These are phyloP conservation scores for Lithophane socia DNA, from an alignment of 2,888 invertebrate genomes.

Conservation along the genomic window DNA sequence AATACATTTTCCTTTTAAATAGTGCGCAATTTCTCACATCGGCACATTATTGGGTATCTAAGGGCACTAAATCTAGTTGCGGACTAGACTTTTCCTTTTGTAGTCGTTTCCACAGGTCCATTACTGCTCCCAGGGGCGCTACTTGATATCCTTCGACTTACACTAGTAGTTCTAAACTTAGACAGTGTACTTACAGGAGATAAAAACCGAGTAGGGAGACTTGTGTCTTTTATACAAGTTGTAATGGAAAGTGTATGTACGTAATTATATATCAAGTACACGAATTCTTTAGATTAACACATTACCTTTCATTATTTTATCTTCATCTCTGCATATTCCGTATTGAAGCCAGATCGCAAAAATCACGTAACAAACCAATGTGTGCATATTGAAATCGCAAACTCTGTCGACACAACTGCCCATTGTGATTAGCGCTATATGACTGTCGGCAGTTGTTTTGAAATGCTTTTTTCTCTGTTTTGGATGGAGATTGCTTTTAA, in stretches of 20 bases:
- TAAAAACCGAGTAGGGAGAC: slow-evolving; percentile 63
- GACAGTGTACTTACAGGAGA: slow-evolving; percentile 66
- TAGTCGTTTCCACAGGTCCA: slow-evolving; percentile 82
- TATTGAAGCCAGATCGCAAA: slow-evolving; percentile 63
- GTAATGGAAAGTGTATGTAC: not conserved
- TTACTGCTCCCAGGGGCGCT: slow-evolving; percentile 82
- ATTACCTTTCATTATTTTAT: slow-evolving; percentile 86
- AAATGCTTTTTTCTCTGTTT: slow-evolving; percentile 55
- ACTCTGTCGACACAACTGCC: slow-evolving; percentile 69
- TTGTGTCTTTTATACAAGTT: slow-evolving; percentile 27
- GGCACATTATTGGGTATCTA: slow-evolving; percentile 78
- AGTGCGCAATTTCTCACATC: slow-evolving; percentile 67
- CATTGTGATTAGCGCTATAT: slow-evolving; percentile 58
- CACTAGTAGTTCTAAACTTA: slow-evolving; percentile 74
- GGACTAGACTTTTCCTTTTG: slow-evolving; percentile 83
- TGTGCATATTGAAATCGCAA: slow-evolving; percentile 63
- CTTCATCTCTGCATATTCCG: slow-evolving; percentile 82
- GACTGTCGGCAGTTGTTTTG: slow-evolving; percentile 70
- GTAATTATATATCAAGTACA: not conserved
- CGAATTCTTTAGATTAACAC: slow-evolving; percentile 3
- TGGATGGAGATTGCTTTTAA: slow-evolving; percentile 36
- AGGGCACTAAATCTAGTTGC: slow-evolving; percentile 83
- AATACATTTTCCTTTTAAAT: slow-evolving; percentile 59
- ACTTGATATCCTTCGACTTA: slow-evolving; percentile 77
- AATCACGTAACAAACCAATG: slow-evolving; percentile 65